phyloP scores from a whole-genome alignment of 2,113 vertebrate genomes.

The Microtus pennsylvanicus region DNA sequence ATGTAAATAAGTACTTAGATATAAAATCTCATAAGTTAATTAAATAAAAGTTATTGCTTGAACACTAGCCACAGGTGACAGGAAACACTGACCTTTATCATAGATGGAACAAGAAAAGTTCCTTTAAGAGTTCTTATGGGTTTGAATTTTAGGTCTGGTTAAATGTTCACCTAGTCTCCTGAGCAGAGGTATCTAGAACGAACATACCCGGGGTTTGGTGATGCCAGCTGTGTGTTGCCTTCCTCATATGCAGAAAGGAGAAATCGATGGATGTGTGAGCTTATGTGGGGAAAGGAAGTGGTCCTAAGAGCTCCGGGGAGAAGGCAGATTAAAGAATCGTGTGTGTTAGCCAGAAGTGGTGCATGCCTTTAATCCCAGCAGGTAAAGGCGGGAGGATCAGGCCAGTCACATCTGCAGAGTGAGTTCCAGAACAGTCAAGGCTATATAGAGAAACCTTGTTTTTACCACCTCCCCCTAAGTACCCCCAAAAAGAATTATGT shows the following conservation, averaged over 20 bases:
- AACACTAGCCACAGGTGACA: neutral
- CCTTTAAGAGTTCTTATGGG: neutral
- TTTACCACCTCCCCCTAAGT: neutral
- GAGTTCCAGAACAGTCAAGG: neutral
- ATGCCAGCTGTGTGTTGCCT: neutral
- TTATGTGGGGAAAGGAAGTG: neutral
- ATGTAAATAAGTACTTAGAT: neutral
- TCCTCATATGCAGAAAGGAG: neutral
- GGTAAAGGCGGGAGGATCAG: neutral
- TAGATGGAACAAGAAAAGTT: neutral
- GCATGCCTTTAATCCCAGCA: neutral
- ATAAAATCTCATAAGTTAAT: neutral
- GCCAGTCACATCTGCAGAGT: neutral
- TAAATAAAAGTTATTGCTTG: neutral
- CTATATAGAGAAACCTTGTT: neutral
- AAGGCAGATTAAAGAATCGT: constrained; percentile 6
- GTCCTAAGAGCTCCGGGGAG: neutral
- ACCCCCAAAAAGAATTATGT: neutral
- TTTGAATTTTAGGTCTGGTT: neutral
- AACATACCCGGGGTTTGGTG: neutral
- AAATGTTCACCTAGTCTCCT: neutral
- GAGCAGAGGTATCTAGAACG: neutral
- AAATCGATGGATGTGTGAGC: neutral
- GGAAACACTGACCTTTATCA: neutral
- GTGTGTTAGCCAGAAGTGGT: neutral